Evolutionary conservation across 2,888 invertebrate species (phyloP), one percentile per base, ranked within the genome.

Genomic region (Branchipolynoe longqiensis): DNA sequence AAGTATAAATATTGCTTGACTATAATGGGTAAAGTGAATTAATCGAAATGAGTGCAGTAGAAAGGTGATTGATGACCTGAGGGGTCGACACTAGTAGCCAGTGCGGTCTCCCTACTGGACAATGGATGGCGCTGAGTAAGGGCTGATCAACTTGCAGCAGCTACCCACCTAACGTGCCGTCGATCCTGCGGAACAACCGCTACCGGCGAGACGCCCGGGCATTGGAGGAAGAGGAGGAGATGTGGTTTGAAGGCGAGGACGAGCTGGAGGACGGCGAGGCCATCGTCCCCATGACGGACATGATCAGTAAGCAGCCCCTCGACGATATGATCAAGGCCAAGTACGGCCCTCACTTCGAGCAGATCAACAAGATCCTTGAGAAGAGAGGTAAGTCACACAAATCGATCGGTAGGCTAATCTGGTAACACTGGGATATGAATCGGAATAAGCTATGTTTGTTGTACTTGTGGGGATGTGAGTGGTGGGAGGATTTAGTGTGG

Each of bases 191-290:
- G 56, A 93, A 81, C 84, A 93, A 91, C 86, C 96, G 98, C 89
- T 98, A 97, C 94, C 95, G 98, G 88, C 96, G 98, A 88, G 98
- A 99, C 94, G 97, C 97, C 90, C 95, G 98, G 85, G 97, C 98
- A 93, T 95, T 98, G 91, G 99, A 99, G 89, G 98, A 99, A 92
- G 99, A 99, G 91, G 99, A 99, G 93, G 99, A 99, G 94, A 97
- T 98, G 96, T 99, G 98, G 98, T 99, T 99, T 94, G 98, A 98
- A 93, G 98, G 98, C 91, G 99, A 99, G 89, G 98, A 98, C 93
- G 93, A 93, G 12, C 88, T 90, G 33, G 92, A 93, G 38, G 93
- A 93, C 69, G 88, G 89, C n/a, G 92, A 93, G 54, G 88, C 90
- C 36, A 91, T 93, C 33, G 91, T 92, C 81, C 92, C 94, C 14